Evolutionary conservation across 2,113 vertebrate genomes (phyloP), one percentile per base, ranked within the genome.

Genomic region (Serinus canaria): DNA sequence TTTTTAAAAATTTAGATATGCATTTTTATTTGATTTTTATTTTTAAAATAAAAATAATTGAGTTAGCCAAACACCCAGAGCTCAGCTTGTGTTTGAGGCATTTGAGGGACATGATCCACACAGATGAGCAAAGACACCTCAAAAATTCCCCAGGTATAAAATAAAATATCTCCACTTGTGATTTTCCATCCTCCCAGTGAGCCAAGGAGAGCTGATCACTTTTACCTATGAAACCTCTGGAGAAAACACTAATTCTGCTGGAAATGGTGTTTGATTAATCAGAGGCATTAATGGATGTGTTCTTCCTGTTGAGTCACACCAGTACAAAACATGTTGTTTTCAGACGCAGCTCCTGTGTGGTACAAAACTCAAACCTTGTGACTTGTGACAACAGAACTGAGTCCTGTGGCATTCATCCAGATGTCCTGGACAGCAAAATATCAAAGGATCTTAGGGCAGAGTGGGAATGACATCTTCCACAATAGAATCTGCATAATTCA

Each of bases 281-380:
- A 49, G 64, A 89, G 27, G 56, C 46, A 16, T 39, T 92, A 94
- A 93, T 55, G 69, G 82, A 13, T 46, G 56, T 44, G 33, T 74
- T 74, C 85, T 97, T 97, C 92, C 94, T 86, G 92, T 74, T 95
- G 93, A 90, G 72, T 90, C 92, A 90, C 16, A 63, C 15, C 1
- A 0, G 83, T 28, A 88, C 79, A 83, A 90, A 90, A 49, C 73
- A 68, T 11, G 50, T 74, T 91, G 43, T 83, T 87, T 83, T 85
- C 43, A 69, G 82, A 95, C 77, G 93, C 70, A 73, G 64, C 60
- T 91, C 78, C 72, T 83, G 30, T 41, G 56, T 8, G 72, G 60
- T 52, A 70, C 76, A 78, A 56, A 94, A 47, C 64, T 28, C 28
- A 70, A 90, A 83, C 79, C 87, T 86, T 90, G 59, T 94, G 85